phyloP scores from a whole-genome alignment of 2,888 invertebrate species.

The Biston betularia region DNA sequence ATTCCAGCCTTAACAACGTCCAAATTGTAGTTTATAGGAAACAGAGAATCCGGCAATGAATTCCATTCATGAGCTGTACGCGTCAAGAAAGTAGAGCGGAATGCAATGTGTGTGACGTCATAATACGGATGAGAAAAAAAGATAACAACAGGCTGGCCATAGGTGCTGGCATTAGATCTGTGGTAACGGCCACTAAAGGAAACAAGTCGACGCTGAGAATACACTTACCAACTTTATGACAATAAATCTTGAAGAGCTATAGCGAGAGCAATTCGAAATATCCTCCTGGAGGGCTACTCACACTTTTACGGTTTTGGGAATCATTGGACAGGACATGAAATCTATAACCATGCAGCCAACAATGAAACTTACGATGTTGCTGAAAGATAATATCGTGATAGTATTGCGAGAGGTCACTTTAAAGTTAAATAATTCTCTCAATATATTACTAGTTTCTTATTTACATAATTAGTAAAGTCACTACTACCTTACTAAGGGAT shows the following conservation, averaged over 20 bases:
- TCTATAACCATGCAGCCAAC: not conserved
- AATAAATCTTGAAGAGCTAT: slow-evolving; percentile 44
- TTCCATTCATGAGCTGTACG: too few species aligned
- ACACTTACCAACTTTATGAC: slow-evolving; percentile 43
- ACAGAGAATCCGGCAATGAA: too few species aligned
- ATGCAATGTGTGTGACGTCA: too few species aligned
- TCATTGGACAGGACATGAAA: slow-evolving; percentile 6
- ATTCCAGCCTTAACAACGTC: too few species aligned
- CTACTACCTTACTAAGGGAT: too few species aligned
- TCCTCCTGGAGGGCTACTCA: slow-evolving; percentile 37
- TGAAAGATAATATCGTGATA: too few species aligned
- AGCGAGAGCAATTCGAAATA: slow-evolving; percentile 40
- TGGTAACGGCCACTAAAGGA: slow-evolving; percentile 34
- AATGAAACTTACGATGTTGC: not conserved
- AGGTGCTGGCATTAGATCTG: not conserved
- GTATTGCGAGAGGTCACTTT: too few species aligned
- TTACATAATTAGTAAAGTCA: too few species aligned
- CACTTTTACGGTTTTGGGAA: slow-evolving; percentile 39
- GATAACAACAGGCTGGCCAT: not conserved
- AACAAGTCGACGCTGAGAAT: slow-evolving; percentile 32
- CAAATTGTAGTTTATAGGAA: too few species aligned
- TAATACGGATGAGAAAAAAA: not conserved
- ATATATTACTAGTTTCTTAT: too few species aligned
- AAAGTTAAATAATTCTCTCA: too few species aligned
- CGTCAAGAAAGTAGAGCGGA: too few species aligned